phyloP scores from a whole-genome alignment of 1,140 invertebrate species.

The Macrobrachium nipponense region DNA sequence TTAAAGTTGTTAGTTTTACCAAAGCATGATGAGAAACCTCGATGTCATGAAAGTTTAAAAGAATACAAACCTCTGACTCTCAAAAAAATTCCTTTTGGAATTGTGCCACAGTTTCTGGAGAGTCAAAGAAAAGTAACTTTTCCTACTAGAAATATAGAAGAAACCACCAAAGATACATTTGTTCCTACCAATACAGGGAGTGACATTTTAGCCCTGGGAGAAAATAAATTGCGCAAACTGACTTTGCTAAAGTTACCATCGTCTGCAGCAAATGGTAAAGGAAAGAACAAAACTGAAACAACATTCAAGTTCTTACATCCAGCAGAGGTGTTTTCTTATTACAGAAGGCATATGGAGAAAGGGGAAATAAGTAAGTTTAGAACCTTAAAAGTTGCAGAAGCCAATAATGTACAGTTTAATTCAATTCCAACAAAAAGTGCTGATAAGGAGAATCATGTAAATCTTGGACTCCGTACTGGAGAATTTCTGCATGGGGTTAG shows the following conservation, averaged over 20 bases:
- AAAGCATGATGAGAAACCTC: neutral
- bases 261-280: neutral
- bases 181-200: too few species aligned
- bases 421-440: neutral
- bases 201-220: too few species aligned
- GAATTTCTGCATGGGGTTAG: too few species aligned
- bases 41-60: neutral
- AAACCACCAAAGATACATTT: too few species aligned
- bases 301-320: conserved; percentile 29
- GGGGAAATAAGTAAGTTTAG: conserved; percentile 10
- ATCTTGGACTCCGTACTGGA: neutral
- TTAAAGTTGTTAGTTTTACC: conserved; percentile 23
- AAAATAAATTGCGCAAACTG: too few species aligned
- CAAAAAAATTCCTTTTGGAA: conserved; percentile 19
- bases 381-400: conserved; percentile 19
- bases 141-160: neutral
- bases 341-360: conserved; percentile 5
- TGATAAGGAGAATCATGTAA: neutral
- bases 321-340: conserved; percentile 33
- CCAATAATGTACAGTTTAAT: neutral
- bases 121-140: conserved; percentile 5
- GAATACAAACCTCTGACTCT: neutral
- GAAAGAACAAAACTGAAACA: neutral
- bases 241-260: conserved; percentile 25
- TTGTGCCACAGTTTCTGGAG: neutral